Evolutionary conservation across 2,888 invertebrate genomes (phyloP).

Genomic region (Rambutsinella grinnellia): DNA sequence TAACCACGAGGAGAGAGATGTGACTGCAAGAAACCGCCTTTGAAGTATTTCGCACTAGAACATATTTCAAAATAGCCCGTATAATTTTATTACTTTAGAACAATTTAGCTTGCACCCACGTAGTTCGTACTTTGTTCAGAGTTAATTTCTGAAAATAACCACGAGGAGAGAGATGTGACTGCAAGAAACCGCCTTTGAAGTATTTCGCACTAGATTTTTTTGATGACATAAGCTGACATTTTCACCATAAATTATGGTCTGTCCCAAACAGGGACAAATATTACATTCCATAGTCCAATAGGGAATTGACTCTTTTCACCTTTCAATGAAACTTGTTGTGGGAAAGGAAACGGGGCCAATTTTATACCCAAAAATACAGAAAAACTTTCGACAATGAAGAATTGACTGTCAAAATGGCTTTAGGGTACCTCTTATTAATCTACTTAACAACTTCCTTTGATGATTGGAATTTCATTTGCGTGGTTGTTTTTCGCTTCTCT

Average conservation of each 20-base stretch:
- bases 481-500: neutral
- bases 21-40: no score
- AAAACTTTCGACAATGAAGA: constrained; percentile 4
- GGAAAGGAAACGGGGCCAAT: constrained; percentile 29
- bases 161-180: no score
- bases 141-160: no score
- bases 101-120: no score
- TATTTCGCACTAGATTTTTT: no score
- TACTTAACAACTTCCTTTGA: neutral
- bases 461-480: neutral
- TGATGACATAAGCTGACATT: no score
- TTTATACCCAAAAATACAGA: constrained; percentile 23
- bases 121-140: no score
- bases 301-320: neutral
- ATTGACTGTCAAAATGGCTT: constrained; percentile 6
- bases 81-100: no score
- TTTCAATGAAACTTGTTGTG: constrained; percentile 2
- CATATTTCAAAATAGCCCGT: no score
- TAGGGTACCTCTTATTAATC: neutral
- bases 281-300: neutral
- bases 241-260: neutral
- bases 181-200: no score
- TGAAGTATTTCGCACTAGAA: no score
- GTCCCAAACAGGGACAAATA: neutral
- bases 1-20: no score